phyloP scores from a whole-genome alignment of 2,888 invertebrate genomes.

The Clusia tigrina region DNA sequence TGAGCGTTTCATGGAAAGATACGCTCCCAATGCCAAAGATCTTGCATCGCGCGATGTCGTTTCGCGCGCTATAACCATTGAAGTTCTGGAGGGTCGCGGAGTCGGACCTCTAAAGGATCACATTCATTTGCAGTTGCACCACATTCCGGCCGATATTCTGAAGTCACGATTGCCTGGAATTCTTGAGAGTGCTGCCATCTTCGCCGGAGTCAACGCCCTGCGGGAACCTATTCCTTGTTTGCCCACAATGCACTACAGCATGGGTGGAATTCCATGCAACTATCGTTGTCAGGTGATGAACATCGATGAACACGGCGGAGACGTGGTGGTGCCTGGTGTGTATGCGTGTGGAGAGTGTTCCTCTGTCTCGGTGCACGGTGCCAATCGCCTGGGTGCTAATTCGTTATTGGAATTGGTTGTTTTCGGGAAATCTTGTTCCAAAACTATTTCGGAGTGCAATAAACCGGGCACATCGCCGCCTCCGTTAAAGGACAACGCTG shows the following conservation, averaged over 20 bases:
- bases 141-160: constrained; percentile 93
- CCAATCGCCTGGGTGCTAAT: constrained; percentile 97
- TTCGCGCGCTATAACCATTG: constrained; percentile 96
- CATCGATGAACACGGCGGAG: constrained; percentile 53
- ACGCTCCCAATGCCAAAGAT: constrained; percentile 98
- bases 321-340: constrained; percentile 80
- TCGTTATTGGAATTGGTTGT: constrained; percentile 98
- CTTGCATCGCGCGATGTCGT: constrained; percentile 99
- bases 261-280: constrained; percentile 99
- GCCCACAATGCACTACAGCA: constrained; percentile 99
- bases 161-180: constrained; percentile 88
- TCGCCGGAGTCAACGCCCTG: constrained; percentile 98
- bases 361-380: constrained; percentile 97
- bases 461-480: constrained; percentile 86
- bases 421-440: constrained; percentile 96
- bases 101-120: constrained; percentile 97
- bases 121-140: constrained; percentile 92
- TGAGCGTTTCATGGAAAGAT: constrained; percentile 98
- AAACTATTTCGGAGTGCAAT: constrained; percentile 84
- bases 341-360: constrained; percentile 96
- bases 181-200: constrained; percentile 99
- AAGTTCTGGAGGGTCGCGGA: constrained; percentile 96
- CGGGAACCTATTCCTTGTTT: constrained; percentile 98
- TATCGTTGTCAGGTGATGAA: constrained; percentile 87
- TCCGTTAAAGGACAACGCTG: constrained; percentile 79